Evolutionary conservation across 2,113 vertebrate genomes (phyloP), one percentile per base, ranked within the genome.

Genomic region (Heliornis fulica): DNA sequence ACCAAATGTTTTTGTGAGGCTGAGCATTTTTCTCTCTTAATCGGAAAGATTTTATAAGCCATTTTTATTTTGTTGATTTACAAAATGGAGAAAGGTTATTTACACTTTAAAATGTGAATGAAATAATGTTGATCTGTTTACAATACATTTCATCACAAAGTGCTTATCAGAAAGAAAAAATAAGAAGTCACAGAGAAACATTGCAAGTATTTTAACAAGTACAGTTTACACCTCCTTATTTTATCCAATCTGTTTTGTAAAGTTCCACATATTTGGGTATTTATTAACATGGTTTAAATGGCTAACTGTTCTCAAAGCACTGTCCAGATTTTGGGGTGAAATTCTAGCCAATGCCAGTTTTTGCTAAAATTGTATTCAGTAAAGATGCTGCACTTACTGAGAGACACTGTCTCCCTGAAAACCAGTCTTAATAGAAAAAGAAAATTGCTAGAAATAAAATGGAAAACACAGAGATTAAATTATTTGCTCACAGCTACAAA

Each of bases 1-100:
- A 83, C 66, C 75, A 96, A 96, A 97, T 93, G 84, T 95, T 97
- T 94, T 77, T 84, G 64, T 38, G 65, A 94, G 61, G n/a, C 79
- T 96, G 68, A 94, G 50, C 4, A 17, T 56, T 31, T 53, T 95
- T 84, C 69, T 94, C 51, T 45, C 51, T 59, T 86, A 92, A 89
- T 94, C 65, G 45, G 65, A 76, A 93, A 93, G 50, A 77, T 40
- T 93, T 88, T 79, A 38, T 63, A 88, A 72, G 28, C n/a, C 68
- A 26, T 87, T 82, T 94, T 81, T 92, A 64, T 94, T 93, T 91
- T 91, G 46, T 87, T 91, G 38, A 86, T 89, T 91, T 96, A 28
- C 20, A 97, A 93, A 96, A 90, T 68, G 3, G 19, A 91, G 59
- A 64, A 93, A 90, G 15, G 53, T 74, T 91, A 72, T 77, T 90